Evolutionary conservation across 2,797 vertebrate genomes (phyloP), one percentile per base, ranked within the genome.

Genomic region (Spondyliosoma cantharus): DNA sequence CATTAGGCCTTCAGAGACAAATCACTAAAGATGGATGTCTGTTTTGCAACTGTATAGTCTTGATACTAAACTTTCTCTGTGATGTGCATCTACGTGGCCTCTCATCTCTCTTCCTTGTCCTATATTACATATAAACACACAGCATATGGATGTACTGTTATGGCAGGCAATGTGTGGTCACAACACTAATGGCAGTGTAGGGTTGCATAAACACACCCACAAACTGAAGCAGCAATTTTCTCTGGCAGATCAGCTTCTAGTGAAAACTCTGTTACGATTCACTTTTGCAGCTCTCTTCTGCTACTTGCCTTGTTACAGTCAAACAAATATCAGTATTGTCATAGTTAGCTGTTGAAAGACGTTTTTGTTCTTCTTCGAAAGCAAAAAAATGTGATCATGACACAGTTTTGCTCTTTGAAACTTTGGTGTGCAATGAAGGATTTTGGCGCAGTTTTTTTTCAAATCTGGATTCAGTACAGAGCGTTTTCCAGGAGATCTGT

Each of bases 171-270:
- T 85, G 87, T 94, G 92, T 93, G 94, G 93, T 94, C 93, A 92
- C 90, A 91, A 92, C 89, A 91, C 86, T 93, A 95, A 94, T 95
- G 90, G 91, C 93, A 95, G 94, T 93, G 93, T 95, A 92, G 91
- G 85, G 89, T 94, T 95, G 91, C 94, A 94, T 90, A 93, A 94
- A 94, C 93, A 93, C 92, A 94, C 93, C 93, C 94, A 93, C 94
- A 93, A 93, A 94, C 93, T 94, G 91, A 94, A 93, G 92, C 90
- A 93, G 93, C 93, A 94, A 91, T 94, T 94, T 94, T 91, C 90
- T 92, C 86, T 94, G 92, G 93, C 92, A 92, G 86, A 90, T 81
- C 82, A 88, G 63, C 82, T 85, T 90, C 87, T 76, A 82, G 77
- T 90, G 81, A 92, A 89, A 85, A 88, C 82, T 87, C 82, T 89